Conservation (phyloP, 2,888 invertebrate genomes). For the Lordiphosa fenestrarum region DNA sequence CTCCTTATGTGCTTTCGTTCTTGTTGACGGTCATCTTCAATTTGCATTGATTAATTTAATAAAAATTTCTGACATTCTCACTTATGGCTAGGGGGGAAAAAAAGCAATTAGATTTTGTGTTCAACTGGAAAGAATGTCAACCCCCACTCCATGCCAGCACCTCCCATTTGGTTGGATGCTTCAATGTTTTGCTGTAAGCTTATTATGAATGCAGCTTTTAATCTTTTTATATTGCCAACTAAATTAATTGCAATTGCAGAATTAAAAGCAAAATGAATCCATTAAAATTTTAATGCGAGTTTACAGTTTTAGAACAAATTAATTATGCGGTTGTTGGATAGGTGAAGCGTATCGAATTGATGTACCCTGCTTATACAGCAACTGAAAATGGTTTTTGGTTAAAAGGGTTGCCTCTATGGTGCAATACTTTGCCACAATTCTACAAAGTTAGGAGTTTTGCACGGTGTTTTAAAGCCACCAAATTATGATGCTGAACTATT, state of each 20-base stretch:
- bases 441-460: no score
- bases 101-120: slow-evolving; percentile 17
- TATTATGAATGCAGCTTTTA: slow-evolving; percentile 47
- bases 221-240: slow-evolving; percentile 35
- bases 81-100: not conserved
- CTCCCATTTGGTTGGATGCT: not conserved
- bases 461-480: no score
- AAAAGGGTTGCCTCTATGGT: no score
- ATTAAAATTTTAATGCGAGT: slow-evolving; percentile 7
- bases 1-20: not conserved
- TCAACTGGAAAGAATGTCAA: slow-evolving; percentile 4
- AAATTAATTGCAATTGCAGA: slow-evolving; percentile 18
- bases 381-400: no score
- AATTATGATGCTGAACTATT: no score
- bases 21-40: slow-evolving; percentile 18
- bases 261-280: slow-evolving; percentile 26
- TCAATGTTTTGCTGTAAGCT: slow-evolving; percentile 6
- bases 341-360: not conserved
- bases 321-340: slow-evolving; percentile 47
- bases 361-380: no score
- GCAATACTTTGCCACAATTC: no score
- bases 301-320: slow-evolving; percentile 35
- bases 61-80: slow-evolving; percentile 19
- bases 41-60: slow-evolving; percentile 41
- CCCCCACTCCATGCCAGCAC: not conserved